These are phyloP conservation scores for Psophia crepitans DNA, from an alignment of 2,113 vertebrate species.

Conservation along the genomic window DNA sequence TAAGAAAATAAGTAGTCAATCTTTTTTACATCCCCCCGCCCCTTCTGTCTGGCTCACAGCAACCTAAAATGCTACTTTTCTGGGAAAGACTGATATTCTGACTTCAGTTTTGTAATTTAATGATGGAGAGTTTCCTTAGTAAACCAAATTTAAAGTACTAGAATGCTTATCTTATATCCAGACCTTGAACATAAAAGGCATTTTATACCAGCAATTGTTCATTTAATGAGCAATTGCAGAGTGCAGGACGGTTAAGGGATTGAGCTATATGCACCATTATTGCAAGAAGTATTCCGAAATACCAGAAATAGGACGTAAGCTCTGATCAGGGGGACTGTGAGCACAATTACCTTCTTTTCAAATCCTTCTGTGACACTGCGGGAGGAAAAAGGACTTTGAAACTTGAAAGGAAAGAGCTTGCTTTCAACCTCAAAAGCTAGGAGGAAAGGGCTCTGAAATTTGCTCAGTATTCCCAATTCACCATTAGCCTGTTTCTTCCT, in stretches of 20 bases:
- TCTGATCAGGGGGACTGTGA: constrained; percentile 99
- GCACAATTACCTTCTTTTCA: constrained; percentile 99
- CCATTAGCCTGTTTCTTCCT: constrained; percentile 99
- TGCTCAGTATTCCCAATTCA: constrained; percentile 99
- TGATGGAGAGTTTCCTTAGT: constrained; percentile 85
- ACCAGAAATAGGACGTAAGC: constrained; percentile 98
- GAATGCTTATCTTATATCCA: constrained; percentile 90
- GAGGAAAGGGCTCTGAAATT: constrained; percentile 99
- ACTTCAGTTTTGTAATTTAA: constrained; percentile 84
- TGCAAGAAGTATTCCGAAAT: constrained; percentile 98
- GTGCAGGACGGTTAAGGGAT: constrained; percentile 88
- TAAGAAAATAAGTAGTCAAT: constrained; percentile 37
- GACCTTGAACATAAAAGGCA: constrained; percentile 88
- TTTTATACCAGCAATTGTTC: constrained; percentile 89
- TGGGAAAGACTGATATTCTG: constrained; percentile 79
- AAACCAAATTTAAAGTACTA: constrained; percentile 90
- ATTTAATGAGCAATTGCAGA: constrained; percentile 94
- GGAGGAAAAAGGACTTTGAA: constrained; percentile 99
- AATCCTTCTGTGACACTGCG: constrained; percentile 99
- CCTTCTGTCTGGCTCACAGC: constrained; percentile 43
- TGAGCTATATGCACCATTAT: constrained; percentile 93
- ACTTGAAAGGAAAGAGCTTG: constrained; percentile 99
- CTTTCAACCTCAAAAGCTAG: constrained; percentile 99
- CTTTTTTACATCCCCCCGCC: neutral
- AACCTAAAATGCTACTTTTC: constrained; percentile 74